Conservation (phyloP, 2,797 vertebrate species). For the Pipistrellus nathusii region DNA sequence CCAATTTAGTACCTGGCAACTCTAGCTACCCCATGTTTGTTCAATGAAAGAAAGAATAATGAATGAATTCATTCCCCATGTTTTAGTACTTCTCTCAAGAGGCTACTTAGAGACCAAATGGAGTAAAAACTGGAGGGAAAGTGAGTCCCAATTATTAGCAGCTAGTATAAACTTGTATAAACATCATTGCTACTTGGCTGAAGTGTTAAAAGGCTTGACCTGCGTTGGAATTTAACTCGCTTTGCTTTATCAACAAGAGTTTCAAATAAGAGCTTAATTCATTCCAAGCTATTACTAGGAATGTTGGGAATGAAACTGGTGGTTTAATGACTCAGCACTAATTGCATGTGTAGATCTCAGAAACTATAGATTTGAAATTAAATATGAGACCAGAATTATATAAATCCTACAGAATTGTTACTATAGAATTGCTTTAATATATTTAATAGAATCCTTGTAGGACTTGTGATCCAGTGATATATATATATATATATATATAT, state of each 20-base stretch:
- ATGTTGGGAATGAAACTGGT: conserved; percentile 30
- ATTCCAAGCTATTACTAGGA: conserved; percentile 12
- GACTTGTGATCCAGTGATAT: background rate
- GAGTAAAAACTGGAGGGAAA: conserved; percentile 65
- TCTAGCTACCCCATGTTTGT: conserved; percentile 56
- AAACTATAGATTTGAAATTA: conserved; percentile 61
- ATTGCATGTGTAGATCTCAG: conserved; percentile 23
- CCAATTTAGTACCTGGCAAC: conserved; percentile 63
- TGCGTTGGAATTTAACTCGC: conserved; percentile 47
- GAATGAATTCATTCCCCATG: conserved; percentile 60
- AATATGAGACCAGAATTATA: background rate
- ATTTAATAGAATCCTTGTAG: background rate
- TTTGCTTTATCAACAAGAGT: conserved; percentile 62
- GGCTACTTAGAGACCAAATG: conserved; percentile 67
- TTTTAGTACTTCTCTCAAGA: conserved; percentile 64
- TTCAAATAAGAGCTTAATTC: conserved; percentile 55
- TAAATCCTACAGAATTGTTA: background rate
- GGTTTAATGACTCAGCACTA: conserved; percentile 1
- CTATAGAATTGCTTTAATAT: conserved; percentile 15
- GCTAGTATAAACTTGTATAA: conserved; percentile 60
- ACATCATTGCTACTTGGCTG: conserved; percentile 53
- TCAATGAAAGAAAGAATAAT: conserved; percentile 58
- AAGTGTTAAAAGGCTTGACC: conserved; percentile 68
- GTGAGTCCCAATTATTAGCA: conserved; percentile 63
- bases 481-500: background rate